Conservation (phyloP, 1,140 invertebrate species). For the Heliconius melpomene region DNA sequence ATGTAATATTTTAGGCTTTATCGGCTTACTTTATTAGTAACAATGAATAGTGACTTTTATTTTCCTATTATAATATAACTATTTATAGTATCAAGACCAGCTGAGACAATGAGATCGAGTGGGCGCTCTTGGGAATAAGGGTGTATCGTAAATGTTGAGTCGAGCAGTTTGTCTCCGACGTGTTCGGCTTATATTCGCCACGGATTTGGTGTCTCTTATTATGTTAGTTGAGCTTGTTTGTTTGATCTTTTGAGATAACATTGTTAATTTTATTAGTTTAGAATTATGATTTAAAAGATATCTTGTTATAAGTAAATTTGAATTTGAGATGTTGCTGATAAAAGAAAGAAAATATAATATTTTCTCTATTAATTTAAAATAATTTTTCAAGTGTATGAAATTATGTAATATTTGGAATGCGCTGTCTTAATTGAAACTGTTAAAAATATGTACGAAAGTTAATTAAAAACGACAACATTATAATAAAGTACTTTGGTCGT, state of each 20-base stretch:
- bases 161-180: conserved; percentile 56
- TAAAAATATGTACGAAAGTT: conserved; percentile 14
- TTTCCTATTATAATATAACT: conserved; percentile 5
- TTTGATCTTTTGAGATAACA: background rate
- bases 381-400: background rate
- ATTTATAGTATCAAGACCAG: conserved; percentile 52
- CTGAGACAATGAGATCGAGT: conserved; percentile 48
- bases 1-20: background rate
- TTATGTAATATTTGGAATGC: background rate
- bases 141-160: conserved; percentile 60
- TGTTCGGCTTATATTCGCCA: conserved; percentile 50
- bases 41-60: background rate
- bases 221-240: background rate
- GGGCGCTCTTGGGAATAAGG: conserved; percentile 57
- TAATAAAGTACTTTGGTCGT: conserved; percentile 20
- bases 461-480: conserved; percentile 28
- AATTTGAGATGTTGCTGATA: background rate
- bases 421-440: background rate
- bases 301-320: no score
- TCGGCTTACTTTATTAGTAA: background rate
- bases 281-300: no score
- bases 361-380: background rate
- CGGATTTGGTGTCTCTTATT: conserved; percentile 43
- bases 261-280: background rate
- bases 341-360: background rate